phyloP scores from a whole-genome alignment of 2,113 vertebrate species.

The Labrus mixtus region DNA sequence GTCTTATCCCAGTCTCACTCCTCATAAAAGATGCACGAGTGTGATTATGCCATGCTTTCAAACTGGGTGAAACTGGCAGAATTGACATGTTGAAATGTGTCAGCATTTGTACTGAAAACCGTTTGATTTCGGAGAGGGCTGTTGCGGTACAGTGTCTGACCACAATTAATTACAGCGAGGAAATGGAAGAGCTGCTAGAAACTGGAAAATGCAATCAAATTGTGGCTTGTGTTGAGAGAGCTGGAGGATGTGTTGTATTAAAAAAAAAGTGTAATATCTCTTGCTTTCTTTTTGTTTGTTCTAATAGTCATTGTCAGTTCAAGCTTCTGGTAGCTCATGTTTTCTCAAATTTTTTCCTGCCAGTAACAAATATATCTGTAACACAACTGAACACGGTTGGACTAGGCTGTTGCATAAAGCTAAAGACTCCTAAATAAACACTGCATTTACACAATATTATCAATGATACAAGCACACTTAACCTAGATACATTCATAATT shows the following conservation, averaged over 20 bases:
- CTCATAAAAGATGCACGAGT: too few species aligned
- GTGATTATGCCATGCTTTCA: too few species aligned
- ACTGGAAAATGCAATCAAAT: not conserved
- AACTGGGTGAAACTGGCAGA: too few species aligned
- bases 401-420: not conserved
- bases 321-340: too few species aligned
- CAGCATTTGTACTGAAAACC: not conserved
- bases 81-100: not conserved
- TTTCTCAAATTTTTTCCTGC: too few species aligned
- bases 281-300: not conserved
- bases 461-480: not conserved
- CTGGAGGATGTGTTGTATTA: not conserved
- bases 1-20: too few species aligned
- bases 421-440: not conserved
- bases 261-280: not conserved
- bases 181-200: not conserved
- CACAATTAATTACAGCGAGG: conserved; percentile 1
- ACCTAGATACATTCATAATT: not conserved
- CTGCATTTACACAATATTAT: not conserved
- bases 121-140: not conserved
- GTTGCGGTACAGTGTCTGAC: not conserved
- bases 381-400: not conserved
- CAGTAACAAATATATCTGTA: not conserved
- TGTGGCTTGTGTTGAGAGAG: not conserved
- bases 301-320: not conserved